phyloP scores from a whole-genome alignment of 2,797 vertebrate species.

The Bufotes viridis region DNA sequence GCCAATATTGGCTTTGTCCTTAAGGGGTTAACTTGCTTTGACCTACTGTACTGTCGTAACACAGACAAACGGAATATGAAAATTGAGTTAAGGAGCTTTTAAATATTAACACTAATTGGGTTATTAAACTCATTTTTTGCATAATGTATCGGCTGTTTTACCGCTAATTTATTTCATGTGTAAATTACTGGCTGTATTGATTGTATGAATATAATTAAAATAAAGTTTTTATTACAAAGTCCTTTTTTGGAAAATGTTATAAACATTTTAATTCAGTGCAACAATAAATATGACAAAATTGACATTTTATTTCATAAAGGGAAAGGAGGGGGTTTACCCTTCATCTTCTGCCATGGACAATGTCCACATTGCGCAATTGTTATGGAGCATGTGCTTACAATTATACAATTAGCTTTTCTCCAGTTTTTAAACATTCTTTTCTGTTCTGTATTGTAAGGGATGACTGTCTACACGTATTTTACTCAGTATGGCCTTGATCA shows the following conservation, averaged over 20 bases:
- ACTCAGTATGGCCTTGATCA: background rate
- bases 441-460: background rate
- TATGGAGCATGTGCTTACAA: slow-evolving; percentile 8
- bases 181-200: background rate
- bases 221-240: background rate
- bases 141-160: background rate
- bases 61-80: background rate
- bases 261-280: slow-evolving; percentile 31
- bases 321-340: background rate
- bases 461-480: background rate
- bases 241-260: slow-evolving; percentile 18
- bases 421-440: background rate
- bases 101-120: background rate
- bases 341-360: slow-evolving; percentile 23
- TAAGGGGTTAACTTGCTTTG: background rate
- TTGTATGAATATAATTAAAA: background rate
- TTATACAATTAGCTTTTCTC: background rate
- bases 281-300: slow-evolving; percentile 27
- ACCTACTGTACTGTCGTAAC: background rate
- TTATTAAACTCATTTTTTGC: background rate
- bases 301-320: background rate
- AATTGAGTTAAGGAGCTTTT: background rate
- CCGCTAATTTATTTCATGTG: slow-evolving; percentile 26
- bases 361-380: slow-evolving; percentile 18
- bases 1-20: too few species aligned